Conservation (phyloP, 2,113 vertebrate species). For the Oxyruncus cristatus region DNA sequence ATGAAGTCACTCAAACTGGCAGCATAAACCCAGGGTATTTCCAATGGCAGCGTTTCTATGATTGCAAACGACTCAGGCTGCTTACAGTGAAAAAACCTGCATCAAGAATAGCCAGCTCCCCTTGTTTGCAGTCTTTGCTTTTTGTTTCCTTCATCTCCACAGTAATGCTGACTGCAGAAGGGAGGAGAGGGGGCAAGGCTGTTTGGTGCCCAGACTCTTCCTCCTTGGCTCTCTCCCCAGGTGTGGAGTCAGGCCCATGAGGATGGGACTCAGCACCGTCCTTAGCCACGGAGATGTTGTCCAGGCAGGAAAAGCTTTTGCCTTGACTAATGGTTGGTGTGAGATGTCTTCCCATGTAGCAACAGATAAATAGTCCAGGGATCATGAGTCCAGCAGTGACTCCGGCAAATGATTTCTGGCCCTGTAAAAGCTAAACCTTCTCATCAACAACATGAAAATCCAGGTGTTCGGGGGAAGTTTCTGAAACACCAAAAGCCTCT, state of each 20-base stretch:
- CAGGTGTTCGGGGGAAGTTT: background rate
- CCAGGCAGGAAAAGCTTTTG: background rate
- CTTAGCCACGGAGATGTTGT: background rate
- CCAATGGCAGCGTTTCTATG: background rate
- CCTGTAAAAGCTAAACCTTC: background rate
- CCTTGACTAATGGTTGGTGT: background rate
- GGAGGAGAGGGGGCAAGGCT: background rate
- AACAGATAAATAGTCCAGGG: background rate
- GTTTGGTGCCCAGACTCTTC: fast-evolving
- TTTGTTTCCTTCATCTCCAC: background rate
- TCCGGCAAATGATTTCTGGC: background rate
- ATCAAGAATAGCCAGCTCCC: background rate
- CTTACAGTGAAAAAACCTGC: background rate
- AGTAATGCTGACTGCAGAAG: background rate
- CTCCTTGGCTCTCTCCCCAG: background rate
- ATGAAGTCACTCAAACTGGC: background rate
- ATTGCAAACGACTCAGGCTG: background rate
- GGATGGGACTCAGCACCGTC: background rate
- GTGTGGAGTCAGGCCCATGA: background rate
- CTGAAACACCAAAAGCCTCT: background rate
- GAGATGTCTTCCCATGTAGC: background rate
- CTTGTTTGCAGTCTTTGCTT: background rate
- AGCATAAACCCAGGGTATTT: background rate
- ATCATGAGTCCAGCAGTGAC: background rate
- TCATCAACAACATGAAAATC: background rate